Conservation (phyloP, 2,113 vertebrate species). For the Apodemus sylvaticus region DNA sequence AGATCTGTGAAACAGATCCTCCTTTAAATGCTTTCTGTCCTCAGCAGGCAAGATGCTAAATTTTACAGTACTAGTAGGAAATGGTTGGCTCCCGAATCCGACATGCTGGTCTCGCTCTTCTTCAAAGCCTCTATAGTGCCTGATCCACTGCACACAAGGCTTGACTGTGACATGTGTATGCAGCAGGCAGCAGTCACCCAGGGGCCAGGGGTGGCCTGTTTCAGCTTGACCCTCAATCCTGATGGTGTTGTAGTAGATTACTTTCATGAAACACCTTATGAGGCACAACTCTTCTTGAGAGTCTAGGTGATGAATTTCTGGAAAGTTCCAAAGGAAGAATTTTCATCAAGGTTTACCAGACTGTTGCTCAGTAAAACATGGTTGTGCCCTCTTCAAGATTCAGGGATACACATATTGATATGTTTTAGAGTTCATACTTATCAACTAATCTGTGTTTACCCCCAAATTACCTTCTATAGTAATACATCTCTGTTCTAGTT, state of each 20-base stretch:
- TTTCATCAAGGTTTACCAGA: not conserved
- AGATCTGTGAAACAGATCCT: not conserved
- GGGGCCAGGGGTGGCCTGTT: not conserved
- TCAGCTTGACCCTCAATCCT: not conserved
- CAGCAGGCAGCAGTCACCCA: not conserved
- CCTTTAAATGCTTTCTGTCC: not conserved
- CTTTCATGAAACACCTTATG: not conserved
- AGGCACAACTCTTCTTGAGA: not conserved
- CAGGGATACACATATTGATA: not conserved
- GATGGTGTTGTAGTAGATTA: not conserved
- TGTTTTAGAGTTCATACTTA: not conserved
- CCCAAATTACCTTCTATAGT: not conserved
- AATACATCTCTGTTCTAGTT: not conserved
- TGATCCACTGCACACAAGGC: not conserved
- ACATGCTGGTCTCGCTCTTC: not conserved
- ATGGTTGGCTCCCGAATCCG: not conserved
- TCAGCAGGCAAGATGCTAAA: not conserved
- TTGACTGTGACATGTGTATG: not conserved
- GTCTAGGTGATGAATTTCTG: not conserved
- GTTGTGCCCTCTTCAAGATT: not conserved
- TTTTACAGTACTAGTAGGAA: not conserved
- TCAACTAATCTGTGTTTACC: not conserved
- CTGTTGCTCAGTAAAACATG: not conserved
- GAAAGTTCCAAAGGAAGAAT: not conserved
- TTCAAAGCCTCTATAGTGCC: not conserved